Evolutionary conservation across 2,113 vertebrate genomes (phyloP).

Genomic region (Pachycephala philippinensis): DNA sequence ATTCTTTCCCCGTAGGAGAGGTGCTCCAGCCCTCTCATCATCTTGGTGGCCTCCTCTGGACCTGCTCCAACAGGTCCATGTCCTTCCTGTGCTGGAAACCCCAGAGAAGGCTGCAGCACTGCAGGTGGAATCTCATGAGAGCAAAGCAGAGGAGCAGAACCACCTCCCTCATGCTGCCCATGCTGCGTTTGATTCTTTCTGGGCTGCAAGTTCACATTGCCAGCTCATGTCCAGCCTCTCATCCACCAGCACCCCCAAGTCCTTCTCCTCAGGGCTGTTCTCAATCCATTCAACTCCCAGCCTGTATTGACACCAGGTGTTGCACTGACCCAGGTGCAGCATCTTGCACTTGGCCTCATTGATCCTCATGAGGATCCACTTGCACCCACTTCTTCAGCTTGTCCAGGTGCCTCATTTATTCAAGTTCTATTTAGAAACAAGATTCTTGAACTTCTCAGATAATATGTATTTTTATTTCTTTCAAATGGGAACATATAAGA

Average conservation of each 20-base stretch:
- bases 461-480: background rate
- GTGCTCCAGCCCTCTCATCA: background rate
- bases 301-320: fast-evolving
- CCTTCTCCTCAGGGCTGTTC: background rate
- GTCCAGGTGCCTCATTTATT: background rate
- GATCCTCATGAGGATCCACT: background rate
- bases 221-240: background rate
- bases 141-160: background rate
- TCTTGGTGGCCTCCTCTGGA: background rate
- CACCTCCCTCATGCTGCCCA: background rate
- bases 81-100: background rate
- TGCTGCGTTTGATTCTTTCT: fast-evolving
- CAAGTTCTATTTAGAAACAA: background rate
- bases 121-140: background rate
- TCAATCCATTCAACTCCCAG: background rate
- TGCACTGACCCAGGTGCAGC: background rate
- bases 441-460: background rate
- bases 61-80: background rate
- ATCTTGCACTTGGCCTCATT: background rate
- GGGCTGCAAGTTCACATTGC: fast-evolving
- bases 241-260: background rate
- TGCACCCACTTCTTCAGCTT: background rate
- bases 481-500: background rate
- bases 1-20: background rate
- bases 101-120: background rate